These are phyloP conservation scores for Vulpes vulpes DNA, from an alignment of 2,113 vertebrate species.

Conservation along the genomic window DNA sequence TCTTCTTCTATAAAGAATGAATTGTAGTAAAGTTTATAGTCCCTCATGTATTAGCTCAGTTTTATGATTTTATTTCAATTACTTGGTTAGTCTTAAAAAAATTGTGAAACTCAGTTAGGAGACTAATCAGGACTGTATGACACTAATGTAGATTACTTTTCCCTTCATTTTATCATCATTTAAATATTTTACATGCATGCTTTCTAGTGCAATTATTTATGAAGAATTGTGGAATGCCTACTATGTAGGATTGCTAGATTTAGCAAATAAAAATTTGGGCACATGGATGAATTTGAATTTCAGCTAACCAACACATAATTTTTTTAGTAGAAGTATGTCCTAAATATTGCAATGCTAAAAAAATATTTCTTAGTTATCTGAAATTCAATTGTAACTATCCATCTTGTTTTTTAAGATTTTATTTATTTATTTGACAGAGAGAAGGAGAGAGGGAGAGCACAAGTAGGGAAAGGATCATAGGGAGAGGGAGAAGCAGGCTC, in stretches of 20 bases:
- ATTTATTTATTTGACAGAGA: too few species aligned
- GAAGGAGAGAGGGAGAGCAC: too few species aligned
- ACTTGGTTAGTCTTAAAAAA: conserved; percentile 28
- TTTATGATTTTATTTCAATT: conserved; percentile 7
- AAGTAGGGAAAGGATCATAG: too few species aligned
- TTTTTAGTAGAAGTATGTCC: background rate
- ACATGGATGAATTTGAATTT: conserved; percentile 7
- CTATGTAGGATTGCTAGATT: background rate
- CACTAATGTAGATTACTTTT: background rate
- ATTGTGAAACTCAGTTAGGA: background rate
- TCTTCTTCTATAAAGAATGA: background rate
- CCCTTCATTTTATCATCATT: background rate
- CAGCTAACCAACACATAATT: background rate
- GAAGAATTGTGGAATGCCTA: background rate
- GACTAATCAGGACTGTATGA: background rate
- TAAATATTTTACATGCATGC: background rate
- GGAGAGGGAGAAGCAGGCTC: too few species aligned
- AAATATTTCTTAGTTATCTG: background rate
- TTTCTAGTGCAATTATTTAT: conserved; percentile 32
- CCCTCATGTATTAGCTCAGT: background rate
- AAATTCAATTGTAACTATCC: background rate
- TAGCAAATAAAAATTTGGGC: conserved; percentile 5
- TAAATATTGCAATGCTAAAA: conserved; percentile 14
- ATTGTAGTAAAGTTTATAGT: background rate
- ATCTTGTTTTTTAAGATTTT: background rate